phyloP scores from a whole-genome alignment of 2,113 vertebrate species.

The Trematomus loennbergii region DNA sequence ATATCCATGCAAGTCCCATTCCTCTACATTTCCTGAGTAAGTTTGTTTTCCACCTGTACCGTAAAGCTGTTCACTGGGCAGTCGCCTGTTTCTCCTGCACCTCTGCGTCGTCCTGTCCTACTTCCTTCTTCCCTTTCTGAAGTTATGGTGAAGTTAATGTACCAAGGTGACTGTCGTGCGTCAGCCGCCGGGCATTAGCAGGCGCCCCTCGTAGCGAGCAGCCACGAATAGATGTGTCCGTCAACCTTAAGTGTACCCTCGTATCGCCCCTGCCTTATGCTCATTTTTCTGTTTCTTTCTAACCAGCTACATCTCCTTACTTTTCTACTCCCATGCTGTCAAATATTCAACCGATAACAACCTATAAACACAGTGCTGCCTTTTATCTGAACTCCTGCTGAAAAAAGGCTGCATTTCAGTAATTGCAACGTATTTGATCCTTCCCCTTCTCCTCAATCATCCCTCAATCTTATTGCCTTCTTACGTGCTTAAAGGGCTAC shows the following conservation, averaged over 20 bases:
- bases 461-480: not conserved
- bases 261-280: conserved; percentile 1
- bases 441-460: not conserved
- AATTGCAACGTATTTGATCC: too few species aligned
- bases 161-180: conserved; percentile 36
- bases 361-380: not conserved
- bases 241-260: conserved; percentile 4
- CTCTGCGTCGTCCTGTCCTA: conserved; percentile 26
- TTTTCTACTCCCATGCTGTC: not conserved
- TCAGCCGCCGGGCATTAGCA: conserved; percentile 42
- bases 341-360: too few species aligned
- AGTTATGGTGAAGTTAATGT: conserved; percentile 27
- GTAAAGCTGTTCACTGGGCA: conserved; percentile 1
- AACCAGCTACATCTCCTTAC: not conserved
- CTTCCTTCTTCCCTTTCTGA: conserved; percentile 34
- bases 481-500: too few species aligned
- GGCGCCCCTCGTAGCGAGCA: conserved; percentile 1
- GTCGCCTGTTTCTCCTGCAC: conserved; percentile 19
- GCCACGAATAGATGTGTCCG: conserved; percentile 14
- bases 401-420: not conserved
- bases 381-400: not conserved
- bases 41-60: not conserved
- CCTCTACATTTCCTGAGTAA: not conserved
- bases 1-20: not conserved
- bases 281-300: not conserved